Percentiles rank a stretch among this genome's conserved stretches.
phyloP scores from a whole-genome alignment of 92 coral and sea anemone species.

The Phymanthus crucifer region DNA sequence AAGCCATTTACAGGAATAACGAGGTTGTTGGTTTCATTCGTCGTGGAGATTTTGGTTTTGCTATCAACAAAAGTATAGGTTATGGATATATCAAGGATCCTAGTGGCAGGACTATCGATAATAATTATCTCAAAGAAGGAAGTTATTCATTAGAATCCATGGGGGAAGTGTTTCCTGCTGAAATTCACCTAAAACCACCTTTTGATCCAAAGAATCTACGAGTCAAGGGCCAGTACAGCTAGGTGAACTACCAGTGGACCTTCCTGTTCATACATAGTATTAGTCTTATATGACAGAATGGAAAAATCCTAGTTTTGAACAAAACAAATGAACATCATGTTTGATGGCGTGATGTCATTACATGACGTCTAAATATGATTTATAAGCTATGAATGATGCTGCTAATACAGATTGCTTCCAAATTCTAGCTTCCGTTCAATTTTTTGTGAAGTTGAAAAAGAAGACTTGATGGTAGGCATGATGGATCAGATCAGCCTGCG shows the following conservation, averaged over 20 bases:
- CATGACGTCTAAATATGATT: too few species aligned
- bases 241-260: neutral
- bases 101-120: conserved; percentile 62
- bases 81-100: conserved; percentile 91
- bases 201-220: conserved; percentile 92
- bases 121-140: conserved; percentile 75
- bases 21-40: conserved; percentile 89
- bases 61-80: conserved; percentile 76
- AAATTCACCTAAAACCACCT: conserved; percentile 78
- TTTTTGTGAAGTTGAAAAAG: too few species aligned
- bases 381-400: too few species aligned
- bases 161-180: conserved; percentile 80
- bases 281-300: too few species aligned
- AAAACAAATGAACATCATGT: too few species aligned
- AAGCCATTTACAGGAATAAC: conserved; percentile 83
- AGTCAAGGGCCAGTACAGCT: conserved; percentile 75
- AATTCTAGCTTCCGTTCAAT: too few species aligned
- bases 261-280: too few species aligned
- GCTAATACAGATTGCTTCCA: too few species aligned
- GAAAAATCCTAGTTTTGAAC: too few species aligned
- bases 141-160: conserved; percentile 81
- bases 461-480: too few species aligned
- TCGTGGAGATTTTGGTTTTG: conserved; percentile 92
- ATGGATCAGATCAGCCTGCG: too few species aligned
- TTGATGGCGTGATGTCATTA: too few species aligned